Evolutionary conservation across 2,113 vertebrate species (phyloP), one percentile per base, ranked within the genome.

Genomic region (Rhabdomys dilectus): DNA sequence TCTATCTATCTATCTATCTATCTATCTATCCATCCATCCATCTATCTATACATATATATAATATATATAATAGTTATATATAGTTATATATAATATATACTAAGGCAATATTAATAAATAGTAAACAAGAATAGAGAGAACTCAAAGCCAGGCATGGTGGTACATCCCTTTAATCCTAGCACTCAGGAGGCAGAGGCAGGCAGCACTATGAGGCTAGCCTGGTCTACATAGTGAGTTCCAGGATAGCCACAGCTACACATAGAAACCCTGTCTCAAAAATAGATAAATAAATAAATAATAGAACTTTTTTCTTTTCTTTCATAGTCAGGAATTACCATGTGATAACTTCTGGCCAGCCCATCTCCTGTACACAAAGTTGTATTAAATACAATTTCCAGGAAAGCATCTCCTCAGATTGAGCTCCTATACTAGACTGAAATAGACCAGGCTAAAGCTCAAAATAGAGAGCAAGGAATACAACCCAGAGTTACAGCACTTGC

Each of bases 71-170:
- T 66, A 34, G 13, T 36, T 70, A 8, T 9, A 62, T 70, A 70
- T 36, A 21, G 2, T n/a, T n/a, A n/a, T 72, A 62, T 64, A 26
- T 73, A 78, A 80, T 7, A 39, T 85, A 66, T 66, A 87, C 93
- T 60, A 94, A 93, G 48, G 22, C 9, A 89, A 86, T 75, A 89
- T 87, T 89, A 87, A 92, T 70, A 94, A 94, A 64, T 53, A 88
- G 58, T 42, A 97, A 95, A 89, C 76, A 78, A 91, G 42, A 91
- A 90, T 73, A 89, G 31, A 94, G 45, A 81, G 78, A 82, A 82
- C 78, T 58, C 78, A n/a, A 36, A 36, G 5, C 5, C 56, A 56
- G 34, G 51, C 51, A n/a, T n/a, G 34, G 51, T n/a, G 34, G 19
- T 7, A 0, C 10, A n/a, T 1, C 1, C 34, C 51, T 56, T 56